Percentiles rank a stretch among this genome's conserved stretches.
These are phyloP conservation scores for Phyllotis vaccarum DNA, from an alignment of 2,797 vertebrate genomes.

Conservation along the genomic window DNA sequence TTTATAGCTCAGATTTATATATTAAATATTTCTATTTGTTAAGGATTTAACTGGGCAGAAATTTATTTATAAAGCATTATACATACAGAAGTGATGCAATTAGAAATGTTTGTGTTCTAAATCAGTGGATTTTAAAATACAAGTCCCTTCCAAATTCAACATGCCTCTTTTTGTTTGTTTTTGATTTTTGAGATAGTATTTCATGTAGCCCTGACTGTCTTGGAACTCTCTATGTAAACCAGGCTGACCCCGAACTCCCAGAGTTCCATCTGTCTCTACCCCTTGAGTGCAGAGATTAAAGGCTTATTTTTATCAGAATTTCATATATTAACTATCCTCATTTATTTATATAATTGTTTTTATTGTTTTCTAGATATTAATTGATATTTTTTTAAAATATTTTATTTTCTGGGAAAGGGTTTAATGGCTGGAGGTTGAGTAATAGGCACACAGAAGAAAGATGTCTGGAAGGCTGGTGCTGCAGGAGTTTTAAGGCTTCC, in stretches of 20 bases:
- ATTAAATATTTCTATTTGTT: background rate
- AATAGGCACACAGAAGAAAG: background rate
- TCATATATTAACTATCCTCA: background rate
- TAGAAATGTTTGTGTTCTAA: constrained; percentile 24
- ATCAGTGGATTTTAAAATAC: background rate
- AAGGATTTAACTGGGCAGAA: constrained; percentile 25
- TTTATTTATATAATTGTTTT: background rate
- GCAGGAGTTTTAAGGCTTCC: background rate
- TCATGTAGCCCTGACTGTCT: background rate
- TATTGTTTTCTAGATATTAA: constrained; percentile 13
- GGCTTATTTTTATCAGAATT: background rate
- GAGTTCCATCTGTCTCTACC: background rate
- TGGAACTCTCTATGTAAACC: background rate
- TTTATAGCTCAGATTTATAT: constrained; percentile 3
- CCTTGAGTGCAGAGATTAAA: background rate
- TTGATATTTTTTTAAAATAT: too few species aligned
- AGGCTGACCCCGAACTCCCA: background rate
- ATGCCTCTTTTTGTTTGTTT: background rate
- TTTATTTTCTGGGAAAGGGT: background rate
- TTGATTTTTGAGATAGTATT: background rate
- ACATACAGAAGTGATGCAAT: background rate
- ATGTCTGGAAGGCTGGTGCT: background rate
- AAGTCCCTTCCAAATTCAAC: background rate
- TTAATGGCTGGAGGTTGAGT: background rate
- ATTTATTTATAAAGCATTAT: background rate